A percentile compares a stretch with the other conserved stretches of the same genome.
Evolutionary conservation across 2,797 vertebrate species (phyloP).

Genomic region (Myotis daubentonii): DNA sequence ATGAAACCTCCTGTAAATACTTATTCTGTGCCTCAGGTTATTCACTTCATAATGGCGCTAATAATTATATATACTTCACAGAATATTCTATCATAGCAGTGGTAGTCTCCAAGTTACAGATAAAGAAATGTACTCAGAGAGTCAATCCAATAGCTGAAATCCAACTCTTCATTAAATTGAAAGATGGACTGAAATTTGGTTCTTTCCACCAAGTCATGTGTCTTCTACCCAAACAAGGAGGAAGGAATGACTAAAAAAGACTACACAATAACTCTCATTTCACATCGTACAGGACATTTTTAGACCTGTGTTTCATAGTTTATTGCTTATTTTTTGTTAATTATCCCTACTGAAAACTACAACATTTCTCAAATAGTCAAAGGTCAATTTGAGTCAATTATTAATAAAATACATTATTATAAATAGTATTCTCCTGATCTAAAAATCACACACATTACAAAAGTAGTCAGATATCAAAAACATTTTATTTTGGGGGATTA

Average conservation of each 20-base stretch:
- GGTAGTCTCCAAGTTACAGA: neutral
- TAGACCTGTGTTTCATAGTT: neutral
- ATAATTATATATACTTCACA: neutral
- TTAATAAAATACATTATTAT: neutral
- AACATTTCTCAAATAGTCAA: conserved; percentile 35
- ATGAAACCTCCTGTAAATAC: neutral
- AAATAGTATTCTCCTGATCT: neutral
- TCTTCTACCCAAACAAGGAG: neutral
- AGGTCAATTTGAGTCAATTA: neutral
- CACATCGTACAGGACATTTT: neutral
- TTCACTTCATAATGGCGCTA: neutral
- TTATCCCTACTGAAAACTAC: neutral
- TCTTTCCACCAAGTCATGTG: neutral
- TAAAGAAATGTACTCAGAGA: neutral
- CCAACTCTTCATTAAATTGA: neutral
- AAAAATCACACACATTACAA: conserved; percentile 1
- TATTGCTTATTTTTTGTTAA: neutral
- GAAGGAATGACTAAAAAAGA: neutral
- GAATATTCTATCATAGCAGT: neutral
- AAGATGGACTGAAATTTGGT: neutral
- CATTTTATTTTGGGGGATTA: conserved; percentile 5
- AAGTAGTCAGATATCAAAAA: neutral
- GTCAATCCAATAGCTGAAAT: neutral
- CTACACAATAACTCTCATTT: neutral
- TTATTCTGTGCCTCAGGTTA: neutral